phyloP scores from a whole-genome alignment of 64 coral and sea anemone species.

The Montipora capricornis region DNA sequence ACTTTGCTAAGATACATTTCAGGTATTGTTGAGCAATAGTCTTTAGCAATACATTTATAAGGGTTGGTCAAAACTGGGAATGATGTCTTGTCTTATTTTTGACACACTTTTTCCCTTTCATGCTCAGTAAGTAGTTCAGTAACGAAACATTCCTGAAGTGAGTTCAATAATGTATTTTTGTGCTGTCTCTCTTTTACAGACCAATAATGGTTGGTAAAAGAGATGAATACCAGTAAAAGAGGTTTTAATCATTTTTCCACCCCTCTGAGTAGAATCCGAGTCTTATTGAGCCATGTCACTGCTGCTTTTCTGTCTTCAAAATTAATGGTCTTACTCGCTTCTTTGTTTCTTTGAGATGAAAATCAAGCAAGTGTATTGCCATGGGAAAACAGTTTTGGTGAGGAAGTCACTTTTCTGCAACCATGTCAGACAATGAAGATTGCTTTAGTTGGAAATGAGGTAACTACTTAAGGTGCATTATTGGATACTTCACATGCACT shows the following conservation, averaged over 20 bases:
- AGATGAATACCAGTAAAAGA: no score
- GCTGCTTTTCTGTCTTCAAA: no score
- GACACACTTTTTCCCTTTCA: no score
- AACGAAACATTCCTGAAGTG: not conserved
- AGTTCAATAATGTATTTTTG: no score
- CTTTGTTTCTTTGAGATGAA: conserved; percentile 38
- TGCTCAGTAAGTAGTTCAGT: no score
- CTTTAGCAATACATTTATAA: not conserved
- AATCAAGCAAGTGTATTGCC: conserved; percentile 52
- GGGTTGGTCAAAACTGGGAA: no score
- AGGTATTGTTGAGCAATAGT: conserved; percentile 49
- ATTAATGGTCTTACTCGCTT: not conserved
- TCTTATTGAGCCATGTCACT: no score
- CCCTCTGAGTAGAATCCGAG: no score
- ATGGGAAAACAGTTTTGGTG: conserved; percentile 70
- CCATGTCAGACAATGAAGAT: conserved; percentile 76
- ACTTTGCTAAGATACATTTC: conserved; percentile 69
- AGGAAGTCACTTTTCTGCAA: conserved; percentile 67
- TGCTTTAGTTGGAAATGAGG: conserved; percentile 82
- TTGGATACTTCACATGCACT: no score
- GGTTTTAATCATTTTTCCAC: no score
- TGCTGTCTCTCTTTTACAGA: not conserved
- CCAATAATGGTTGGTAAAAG: not conserved
- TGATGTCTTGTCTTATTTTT: no score
- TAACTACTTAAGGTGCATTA: not conserved